Base-by-base conservation (phyloP, 1,140 invertebrate species). In the Achatina immaculata region DNA sequence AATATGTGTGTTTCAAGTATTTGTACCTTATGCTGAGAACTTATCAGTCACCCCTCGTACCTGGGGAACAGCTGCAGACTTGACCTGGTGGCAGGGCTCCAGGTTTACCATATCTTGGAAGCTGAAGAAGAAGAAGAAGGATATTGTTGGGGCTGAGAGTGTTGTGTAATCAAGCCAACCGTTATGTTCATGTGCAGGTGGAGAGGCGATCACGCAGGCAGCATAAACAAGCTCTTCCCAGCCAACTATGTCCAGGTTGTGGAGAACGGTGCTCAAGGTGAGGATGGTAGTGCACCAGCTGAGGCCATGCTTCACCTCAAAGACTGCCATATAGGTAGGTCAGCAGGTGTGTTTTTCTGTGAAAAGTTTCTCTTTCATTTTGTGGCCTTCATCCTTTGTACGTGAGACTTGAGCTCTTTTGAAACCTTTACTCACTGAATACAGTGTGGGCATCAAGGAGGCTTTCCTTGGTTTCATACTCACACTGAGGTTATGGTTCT, bases 171-270 rank as follows among this genome's bases (percentile, higher is more conserved):
- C 9, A 14, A n/a, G 24, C 19, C 14, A 19, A 43, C n/a, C n/a
- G n/a, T 45, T 45, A 45, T 45, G 43, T 45, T 45, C 19, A 19
- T 16, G 9, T 31, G 4, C 58, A 90, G 89, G 89, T 98, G 97
- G 97, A 92, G 94, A 83, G 97, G 97, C 0, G 97, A 98, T 92
- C 97, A 97, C 90, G 96, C 96, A 31, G 96, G 95, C 7, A 95
- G 95, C 91, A 95, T 94, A 45, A 95, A 98, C 84, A 95, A 95
- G 68, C 97, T 95, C 94, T 97, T 99, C 90, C 97, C 97, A 0
- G 95, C 96, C 4, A 98, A 96, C 92, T 97, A 97, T 87, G 97
- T 98, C 0, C 94, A 96, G 90, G 95, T 96, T 92, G 94, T 98
- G 58, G 95, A 96, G 85, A 91, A 93, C 51, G 93, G 94, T 77